Evolutionary conservation across 2,888 invertebrate genomes (phyloP).

Genomic region (Calliopum simillimum): DNA sequence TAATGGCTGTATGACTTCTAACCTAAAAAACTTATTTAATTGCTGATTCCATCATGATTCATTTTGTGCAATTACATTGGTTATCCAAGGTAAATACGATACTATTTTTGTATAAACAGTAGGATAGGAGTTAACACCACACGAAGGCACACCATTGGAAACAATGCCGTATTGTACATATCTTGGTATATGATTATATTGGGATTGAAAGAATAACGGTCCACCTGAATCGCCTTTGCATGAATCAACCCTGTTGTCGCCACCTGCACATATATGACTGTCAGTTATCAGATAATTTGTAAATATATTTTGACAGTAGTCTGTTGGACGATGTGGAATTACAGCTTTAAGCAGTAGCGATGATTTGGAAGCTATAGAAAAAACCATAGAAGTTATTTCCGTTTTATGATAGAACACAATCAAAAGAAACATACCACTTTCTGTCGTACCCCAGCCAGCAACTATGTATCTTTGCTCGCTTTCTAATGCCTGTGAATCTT

Average conservation of each 20-base stretch:
- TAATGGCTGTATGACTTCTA: too few species aligned
- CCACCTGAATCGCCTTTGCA: slow-evolving; percentile 61
- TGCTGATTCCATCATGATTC: not conserved
- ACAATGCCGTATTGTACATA: slow-evolving; percentile 71
- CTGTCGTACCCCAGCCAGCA: slow-evolving; percentile 61
- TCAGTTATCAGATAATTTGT: slow-evolving; percentile 46
- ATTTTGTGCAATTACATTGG: slow-evolving; percentile 51
- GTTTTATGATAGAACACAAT: not conserved
- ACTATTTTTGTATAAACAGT: slow-evolving; percentile 71
- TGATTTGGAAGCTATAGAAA: slow-evolving; percentile 41
- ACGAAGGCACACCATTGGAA: slow-evolving; percentile 72
- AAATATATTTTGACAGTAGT: slow-evolving; percentile 53
- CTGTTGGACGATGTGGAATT: slow-evolving; percentile 44
- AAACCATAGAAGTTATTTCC: too few species aligned
- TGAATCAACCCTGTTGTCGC: slow-evolving; percentile 53
- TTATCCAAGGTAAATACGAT: slow-evolving; percentile 71
- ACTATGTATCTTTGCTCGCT: slow-evolving; percentile 46
- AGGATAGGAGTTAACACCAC: slow-evolving; percentile 68
- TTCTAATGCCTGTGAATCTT: slow-evolving; percentile 32
- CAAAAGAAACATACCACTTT: slow-evolving; percentile 40
- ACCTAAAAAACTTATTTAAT: too few species aligned
- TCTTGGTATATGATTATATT: slow-evolving; percentile 48
- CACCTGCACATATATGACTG: slow-evolving; percentile 61
- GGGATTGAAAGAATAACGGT: slow-evolving; percentile 52
- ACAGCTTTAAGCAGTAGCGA: slow-evolving; percentile 51